Evolutionary conservation across 2,888 invertebrate genomes (phyloP), one percentile per base, ranked within the genome.

Genomic region (Parnassius orleans): DNA sequence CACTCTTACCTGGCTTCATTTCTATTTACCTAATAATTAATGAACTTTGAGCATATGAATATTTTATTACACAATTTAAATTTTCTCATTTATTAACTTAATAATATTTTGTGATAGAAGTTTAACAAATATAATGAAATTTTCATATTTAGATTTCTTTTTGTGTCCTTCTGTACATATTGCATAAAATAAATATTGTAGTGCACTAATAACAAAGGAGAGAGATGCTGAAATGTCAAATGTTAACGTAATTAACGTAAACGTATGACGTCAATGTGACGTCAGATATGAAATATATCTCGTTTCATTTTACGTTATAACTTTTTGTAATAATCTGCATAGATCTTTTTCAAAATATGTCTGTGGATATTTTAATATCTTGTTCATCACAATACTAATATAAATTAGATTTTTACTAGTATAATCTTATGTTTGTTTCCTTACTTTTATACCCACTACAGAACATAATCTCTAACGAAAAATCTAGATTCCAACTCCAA

Each of bases 1-100:
- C 77, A 69, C 84, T 84, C 64, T 83, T 87, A 24, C 85, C 88
- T 57, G 90, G 86, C 80, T 90, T 89, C 90, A 90, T 91, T 70
- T 33, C 33, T 33, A 33, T 33, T 33, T 33, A 33, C 33, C 63
- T 14, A 51, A 52, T 46, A 53, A 64, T 64, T 64, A 68, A 52
- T 50, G 56, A 50, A 3, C 51, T 67, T 76, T 74, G 67, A 59
- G 7, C 33, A 33, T 33, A 5, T 33, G 44, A 65, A 50, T 57
- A 53, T 43, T n/a, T 44, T n/a, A 42, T 50, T 43, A 24, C 10
- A 52, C 51, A 10, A 52, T 33, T 53, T 42, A 48, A 41, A 46
- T 33, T 50, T 48, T 60, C 14, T 46, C n/a, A 43, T 52, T 59
- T 59, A 42, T n/a, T 50, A 42, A 58, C 15, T 52, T 56, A 59